Evolutionary conservation across 2,113 vertebrate species (phyloP), one percentile per base, ranked within the genome.

Genomic region (Nothobranchius kuhntae): DNA sequence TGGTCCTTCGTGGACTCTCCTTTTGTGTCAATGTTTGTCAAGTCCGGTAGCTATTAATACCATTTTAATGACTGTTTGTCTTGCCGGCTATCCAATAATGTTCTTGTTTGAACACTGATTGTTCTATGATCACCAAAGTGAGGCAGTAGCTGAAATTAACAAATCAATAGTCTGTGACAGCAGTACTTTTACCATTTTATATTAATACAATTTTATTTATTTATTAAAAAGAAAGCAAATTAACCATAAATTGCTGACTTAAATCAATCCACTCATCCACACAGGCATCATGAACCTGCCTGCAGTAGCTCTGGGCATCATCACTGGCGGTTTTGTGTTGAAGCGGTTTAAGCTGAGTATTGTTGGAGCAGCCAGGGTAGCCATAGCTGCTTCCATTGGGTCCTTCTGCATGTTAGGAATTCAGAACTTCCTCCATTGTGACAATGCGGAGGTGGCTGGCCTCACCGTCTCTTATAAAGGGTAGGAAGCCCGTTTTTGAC

Each of bases 231-330:
- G 14, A 40, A 52, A 21, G 3, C 15, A 52, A 52, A 52, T 21
- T 0, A 1, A 45, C 12, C 10, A 13, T 45, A 45, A 45, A 44
- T 10, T 38, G 36, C 9, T 44, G 4, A 11, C 44, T 45, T 45
- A 12, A 1, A 9, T 45, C 3, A 1, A 9, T 65, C 30, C 42
- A 13, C 64, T 1, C 50, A 9, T 59, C 46, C 47, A 30, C 53
- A 44, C 73, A 98, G 97, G 97, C 50, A 89, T 93, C 7, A 90
- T 98, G 82, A 98, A 97, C 81, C 91, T 98, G 51, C 96, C 97
- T 57, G 96, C 96, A 0, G 95, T 99, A 24, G 96, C 95, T 2
- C 71, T 99, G 79, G 97, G 97, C 56, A 93, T 99, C 82, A 95
- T 98, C 82, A 93, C 92, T 0, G 97, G 97, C 9, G 96, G 97